These are phyloP conservation scores for Andrena haemorrhoa DNA, from an alignment of 2,888 invertebrate genomes.

Conservation along the genomic window DNA sequence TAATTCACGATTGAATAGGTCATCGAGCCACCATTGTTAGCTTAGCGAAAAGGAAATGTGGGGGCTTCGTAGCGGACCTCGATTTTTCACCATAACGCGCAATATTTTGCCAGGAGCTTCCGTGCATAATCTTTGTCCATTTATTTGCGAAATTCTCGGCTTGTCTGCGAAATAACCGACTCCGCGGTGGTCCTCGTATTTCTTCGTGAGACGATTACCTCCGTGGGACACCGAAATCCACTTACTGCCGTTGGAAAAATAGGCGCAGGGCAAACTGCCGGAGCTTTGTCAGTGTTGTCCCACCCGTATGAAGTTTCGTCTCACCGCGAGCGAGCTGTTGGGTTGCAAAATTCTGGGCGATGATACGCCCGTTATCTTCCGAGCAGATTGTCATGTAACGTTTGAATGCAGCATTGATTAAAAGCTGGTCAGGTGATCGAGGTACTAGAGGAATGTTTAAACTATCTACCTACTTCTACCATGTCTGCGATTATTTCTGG, in stretches of 20 bases:
- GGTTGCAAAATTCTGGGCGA: too few species aligned
- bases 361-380: not conserved
- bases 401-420: not conserved
- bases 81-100: constrained; percentile 6
- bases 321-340: not conserved
- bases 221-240: constrained; percentile 55
- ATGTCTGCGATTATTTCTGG: too few species aligned
- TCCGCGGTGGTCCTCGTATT: constrained; percentile 29
- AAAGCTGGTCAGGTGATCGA: not conserved
- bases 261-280: constrained; percentile 47
- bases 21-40: not conserved
- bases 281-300: constrained; percentile 41
- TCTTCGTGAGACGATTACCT: constrained; percentile 50
- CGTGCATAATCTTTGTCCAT: constrained; percentile 46
- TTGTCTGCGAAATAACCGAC: constrained; percentile 27
- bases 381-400: not conserved
- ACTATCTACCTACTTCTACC: too few species aligned
- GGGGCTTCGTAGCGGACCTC: too few species aligned
- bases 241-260: constrained; percentile 36
- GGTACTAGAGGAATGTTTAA: too few species aligned
- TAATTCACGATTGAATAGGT: not conserved
- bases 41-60: not conserved
- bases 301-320: constrained; percentile 29
- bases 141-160: constrained; percentile 35
- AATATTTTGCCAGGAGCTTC: not conserved